Conservation (phyloP, 2,888 invertebrate genomes). For the Mythimna impura region DNA sequence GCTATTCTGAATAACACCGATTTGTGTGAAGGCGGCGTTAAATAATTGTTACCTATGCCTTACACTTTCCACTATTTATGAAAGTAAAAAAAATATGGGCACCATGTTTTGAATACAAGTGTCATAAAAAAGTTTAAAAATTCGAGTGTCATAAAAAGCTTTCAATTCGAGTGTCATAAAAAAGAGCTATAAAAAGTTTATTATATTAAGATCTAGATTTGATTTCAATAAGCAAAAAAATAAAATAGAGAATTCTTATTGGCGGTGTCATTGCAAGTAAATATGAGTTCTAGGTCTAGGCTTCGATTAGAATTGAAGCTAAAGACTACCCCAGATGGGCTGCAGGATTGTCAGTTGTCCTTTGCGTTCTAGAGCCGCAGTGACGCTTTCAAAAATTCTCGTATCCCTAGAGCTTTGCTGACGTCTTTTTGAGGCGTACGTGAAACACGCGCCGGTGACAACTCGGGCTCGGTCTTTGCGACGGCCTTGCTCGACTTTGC, state of each 20-base stretch:
- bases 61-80: constrained; percentile 23
- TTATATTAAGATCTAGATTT: not conserved
- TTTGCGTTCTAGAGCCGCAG: too few species aligned
- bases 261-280: not conserved
- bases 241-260: not conserved
- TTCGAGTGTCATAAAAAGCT: not conserved
- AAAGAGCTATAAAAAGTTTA: too few species aligned
- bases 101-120: not conserved
- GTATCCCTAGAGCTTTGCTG: too few species aligned
- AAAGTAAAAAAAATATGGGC: not conserved
- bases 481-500: too few species aligned
- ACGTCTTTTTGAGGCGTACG: too few species aligned
- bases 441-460: too few species aligned
- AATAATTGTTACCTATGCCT: constrained; percentile 43
- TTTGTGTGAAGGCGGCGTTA: constrained; percentile 33
- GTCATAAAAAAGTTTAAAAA: not conserved
- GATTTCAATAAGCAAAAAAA: not conserved
- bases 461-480: too few species aligned
- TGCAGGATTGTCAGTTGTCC: not conserved
- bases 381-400: too few species aligned
- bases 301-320: too few species aligned
- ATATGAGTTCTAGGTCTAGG: not conserved
- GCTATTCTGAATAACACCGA: constrained; percentile 42
- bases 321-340: not conserved
- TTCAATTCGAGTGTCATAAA: too few species aligned